These are phyloP conservation scores for Panorpa germanica DNA, from an alignment of 2,888 invertebrate genomes.

Conservation along the genomic window DNA sequence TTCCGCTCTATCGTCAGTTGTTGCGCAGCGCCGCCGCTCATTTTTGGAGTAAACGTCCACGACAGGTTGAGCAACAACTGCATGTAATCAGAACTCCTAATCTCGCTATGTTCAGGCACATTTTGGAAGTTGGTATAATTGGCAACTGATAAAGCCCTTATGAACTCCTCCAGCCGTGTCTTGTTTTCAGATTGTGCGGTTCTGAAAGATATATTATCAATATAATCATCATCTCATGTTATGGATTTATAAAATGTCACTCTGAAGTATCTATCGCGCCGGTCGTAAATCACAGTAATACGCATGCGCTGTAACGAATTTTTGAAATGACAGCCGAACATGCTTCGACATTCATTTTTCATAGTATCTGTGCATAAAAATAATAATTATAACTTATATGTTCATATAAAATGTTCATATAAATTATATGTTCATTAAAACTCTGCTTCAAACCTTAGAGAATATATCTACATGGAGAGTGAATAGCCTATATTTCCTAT, in stretches of 20 bases:
- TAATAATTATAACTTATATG: constrained; percentile 4
- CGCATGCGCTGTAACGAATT: too few species aligned
- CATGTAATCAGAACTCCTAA: constrained; percentile 35
- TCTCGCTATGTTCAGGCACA: constrained; percentile 33
- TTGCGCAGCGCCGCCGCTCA: constrained; percentile 33
- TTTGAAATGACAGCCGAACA: too few species aligned
- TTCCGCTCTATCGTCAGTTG: constrained; percentile 33
- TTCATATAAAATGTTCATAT: constrained; percentile 2
- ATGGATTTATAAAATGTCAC: too few species aligned
- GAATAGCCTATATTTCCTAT: too few species aligned
- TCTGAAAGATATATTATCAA: constrained; percentile 18
- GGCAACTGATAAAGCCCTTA: constrained; percentile 32
- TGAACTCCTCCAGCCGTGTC: constrained; percentile 31
- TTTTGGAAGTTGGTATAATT: constrained; percentile 37
- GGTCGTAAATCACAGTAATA: too few species aligned
- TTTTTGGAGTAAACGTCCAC: constrained; percentile 29
- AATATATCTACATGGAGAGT: too few species aligned
- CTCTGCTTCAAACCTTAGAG: too few species aligned
- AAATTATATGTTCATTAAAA: constrained; percentile 7
- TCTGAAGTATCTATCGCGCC: too few species aligned
- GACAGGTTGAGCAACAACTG: constrained; percentile 32
- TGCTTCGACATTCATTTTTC: constrained; percentile 9
- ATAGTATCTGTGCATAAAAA: neutral
- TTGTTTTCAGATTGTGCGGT: constrained; percentile 26
- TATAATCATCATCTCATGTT: too few species aligned